Percentiles rank a stretch among this genome's conserved stretches.
Conservation (phyloP, 2,113 vertebrate species). For the Hippopotamus amphibius region DNA sequence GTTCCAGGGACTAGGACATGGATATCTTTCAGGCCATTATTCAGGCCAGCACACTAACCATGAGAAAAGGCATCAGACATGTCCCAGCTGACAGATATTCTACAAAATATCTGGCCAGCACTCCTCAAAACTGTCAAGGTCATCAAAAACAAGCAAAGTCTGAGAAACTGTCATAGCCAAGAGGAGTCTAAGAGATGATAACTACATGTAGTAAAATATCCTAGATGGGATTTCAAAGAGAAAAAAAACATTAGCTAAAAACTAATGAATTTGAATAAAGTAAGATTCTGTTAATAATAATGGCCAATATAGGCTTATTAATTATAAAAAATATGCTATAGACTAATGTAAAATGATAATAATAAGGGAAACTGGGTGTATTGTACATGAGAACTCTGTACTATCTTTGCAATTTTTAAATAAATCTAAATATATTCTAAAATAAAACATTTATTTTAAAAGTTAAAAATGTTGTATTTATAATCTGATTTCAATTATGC, state of each 20-base stretch:
- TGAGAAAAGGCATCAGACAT: not conserved
- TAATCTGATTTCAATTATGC: not conserved
- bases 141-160: not conserved
- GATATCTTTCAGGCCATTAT: not conserved
- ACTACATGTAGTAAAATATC: not conserved
- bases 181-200: not conserved
- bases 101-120: not conserved
- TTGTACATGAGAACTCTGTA: not conserved
- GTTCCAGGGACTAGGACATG: not conserved
- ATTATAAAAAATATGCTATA: not conserved
- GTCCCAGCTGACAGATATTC: not conserved
- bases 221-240: not conserved
- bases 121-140: not conserved
- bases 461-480: not conserved
- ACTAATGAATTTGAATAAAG: not conserved
- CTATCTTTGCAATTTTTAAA: not conserved
- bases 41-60: not conserved
- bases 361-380: not conserved
- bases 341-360: not conserved
- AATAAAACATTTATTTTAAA: not conserved
- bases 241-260: not conserved
- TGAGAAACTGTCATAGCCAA: not conserved
- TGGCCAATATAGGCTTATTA: not conserved
- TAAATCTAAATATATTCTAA: not conserved
- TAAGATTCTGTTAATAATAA: not conserved